Evolutionary conservation across 2,888 invertebrate genomes (phyloP).

Genomic region (Apodemia mormo): DNA sequence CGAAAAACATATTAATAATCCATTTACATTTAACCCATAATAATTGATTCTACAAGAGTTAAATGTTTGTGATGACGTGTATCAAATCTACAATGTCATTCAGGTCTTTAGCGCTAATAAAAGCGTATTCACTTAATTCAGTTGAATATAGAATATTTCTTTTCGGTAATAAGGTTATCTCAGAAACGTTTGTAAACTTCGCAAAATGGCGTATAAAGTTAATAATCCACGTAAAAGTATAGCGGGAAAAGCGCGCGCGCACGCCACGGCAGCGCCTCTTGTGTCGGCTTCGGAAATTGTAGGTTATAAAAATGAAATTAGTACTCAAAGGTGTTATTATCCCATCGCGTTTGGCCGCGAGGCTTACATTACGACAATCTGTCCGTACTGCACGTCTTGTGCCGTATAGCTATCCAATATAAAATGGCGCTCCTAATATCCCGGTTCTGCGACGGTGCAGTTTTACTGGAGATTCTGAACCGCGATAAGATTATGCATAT

Average conservation of each 20-base stretch:
- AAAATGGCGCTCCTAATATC: conserved; percentile 82
- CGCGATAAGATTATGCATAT: conserved; percentile 82
- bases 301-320: conserved; percentile 83
- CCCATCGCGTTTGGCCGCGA: conserved; percentile 81
- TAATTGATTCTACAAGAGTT: conserved; percentile 47
- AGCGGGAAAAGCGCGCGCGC: conserved; percentile 68
- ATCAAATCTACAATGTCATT: conserved; percentile 69
- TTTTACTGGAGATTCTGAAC: conserved; percentile 75
- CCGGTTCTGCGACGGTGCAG: conserved; percentile 75
- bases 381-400: conserved; percentile 82
- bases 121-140: conserved; percentile 78
- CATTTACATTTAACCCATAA: conserved; percentile 47
- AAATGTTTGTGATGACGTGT: conserved; percentile 61
- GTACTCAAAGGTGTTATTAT: conserved; percentile 81
- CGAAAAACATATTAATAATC: conserved; percentile 40
- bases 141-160: conserved; percentile 52
- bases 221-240: conserved; percentile 78
- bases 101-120: conserved; percentile 63
- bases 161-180: conserved; percentile 74
- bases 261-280: conserved; percentile 80
- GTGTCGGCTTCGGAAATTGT: conserved; percentile 82
- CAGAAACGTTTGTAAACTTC: conserved; percentile 77
- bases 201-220: conserved; percentile 81
- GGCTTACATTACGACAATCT: conserved; percentile 82
- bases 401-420: conserved; percentile 81